Conservation (phyloP, 2,797 vertebrate genomes). For the Glyptemys insculpta region DNA sequence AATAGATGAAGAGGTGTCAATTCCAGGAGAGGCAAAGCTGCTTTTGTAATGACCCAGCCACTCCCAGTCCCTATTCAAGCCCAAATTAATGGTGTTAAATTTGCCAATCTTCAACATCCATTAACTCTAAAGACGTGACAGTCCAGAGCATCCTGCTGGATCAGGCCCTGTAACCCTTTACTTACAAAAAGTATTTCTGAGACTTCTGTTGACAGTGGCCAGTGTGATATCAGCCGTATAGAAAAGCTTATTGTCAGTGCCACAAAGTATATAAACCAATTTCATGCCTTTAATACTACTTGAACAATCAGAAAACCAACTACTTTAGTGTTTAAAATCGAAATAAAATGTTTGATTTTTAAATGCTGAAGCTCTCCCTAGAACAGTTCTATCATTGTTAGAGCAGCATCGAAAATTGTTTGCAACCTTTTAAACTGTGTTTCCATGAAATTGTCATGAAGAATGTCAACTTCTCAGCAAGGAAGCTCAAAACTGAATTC, state of each 20-base stretch:
- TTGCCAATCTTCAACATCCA: not conserved
- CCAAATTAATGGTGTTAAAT: too few relatives aligned
- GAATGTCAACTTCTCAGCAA: not conserved
- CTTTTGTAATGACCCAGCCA: too few relatives aligned
- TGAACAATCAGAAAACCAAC: not conserved
- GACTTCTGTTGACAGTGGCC: not conserved
- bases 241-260: not conserved
- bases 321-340: not conserved
- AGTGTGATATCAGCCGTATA: accelerated
- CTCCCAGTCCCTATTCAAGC: too few relatives aligned
- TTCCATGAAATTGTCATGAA: accelerated
- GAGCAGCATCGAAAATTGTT: not conserved
- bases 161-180: not conserved
- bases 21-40: too few relatives aligned
- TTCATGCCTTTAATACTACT: not conserved
- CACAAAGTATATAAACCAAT: not conserved
- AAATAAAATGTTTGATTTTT: not conserved
- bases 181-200: not conserved
- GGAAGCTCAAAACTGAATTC: not conserved
- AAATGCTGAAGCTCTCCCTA: not conserved
- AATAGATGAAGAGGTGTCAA: too few relatives aligned
- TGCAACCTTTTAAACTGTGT: accelerated
- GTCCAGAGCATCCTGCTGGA: not conserved
- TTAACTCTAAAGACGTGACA: accelerated
- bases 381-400: not conserved